phyloP scores from a whole-genome alignment of 2,888 invertebrate genomes.

The Sepioteuthis lessoniana region DNA sequence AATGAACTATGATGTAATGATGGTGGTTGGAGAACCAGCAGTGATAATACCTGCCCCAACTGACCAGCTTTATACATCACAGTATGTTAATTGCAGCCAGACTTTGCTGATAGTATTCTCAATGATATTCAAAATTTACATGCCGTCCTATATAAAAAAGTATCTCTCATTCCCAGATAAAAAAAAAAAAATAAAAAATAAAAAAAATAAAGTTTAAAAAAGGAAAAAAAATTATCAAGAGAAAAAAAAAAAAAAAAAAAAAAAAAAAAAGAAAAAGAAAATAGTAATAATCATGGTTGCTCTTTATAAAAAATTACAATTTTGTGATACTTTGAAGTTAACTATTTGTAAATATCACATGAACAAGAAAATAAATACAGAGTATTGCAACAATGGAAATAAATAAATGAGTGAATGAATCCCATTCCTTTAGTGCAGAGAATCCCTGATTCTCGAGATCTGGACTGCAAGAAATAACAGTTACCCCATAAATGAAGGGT shows the following conservation, averaged over 20 bases:
- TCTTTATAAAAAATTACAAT: slow-evolving; percentile 47
- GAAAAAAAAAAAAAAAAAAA: not conserved
- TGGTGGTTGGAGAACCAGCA: slow-evolving; percentile 47
- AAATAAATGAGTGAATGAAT: slow-evolving; percentile 49
- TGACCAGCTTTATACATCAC: slow-evolving; percentile 46
- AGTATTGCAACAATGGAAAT: slow-evolving; percentile 49
- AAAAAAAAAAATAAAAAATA: not conserved
- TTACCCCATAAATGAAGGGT: slow-evolving; percentile 4
- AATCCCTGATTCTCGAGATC: slow-evolving; percentile 51
- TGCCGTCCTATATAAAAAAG: slow-evolving; percentile 49
- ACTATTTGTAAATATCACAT: slow-evolving; percentile 48
- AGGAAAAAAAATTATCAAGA: not conserved
- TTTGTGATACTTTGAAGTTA: slow-evolving; percentile 39
- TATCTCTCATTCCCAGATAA: slow-evolving; percentile 34
- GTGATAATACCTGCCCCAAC: slow-evolving; percentile 41
- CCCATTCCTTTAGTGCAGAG: slow-evolving; percentile 50
- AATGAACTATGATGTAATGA: slow-evolving; percentile 46
- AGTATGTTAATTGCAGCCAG: slow-evolving; percentile 49
- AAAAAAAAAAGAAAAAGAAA: not conserved
- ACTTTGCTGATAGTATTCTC: slow-evolving; percentile 49
- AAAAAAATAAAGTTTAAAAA: not conserved
- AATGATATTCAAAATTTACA: slow-evolving; percentile 49
- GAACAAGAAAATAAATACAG: slow-evolving; percentile 47
- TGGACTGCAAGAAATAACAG: slow-evolving; percentile 49
- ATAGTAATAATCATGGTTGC: slow-evolving; percentile 34